Evolutionary conservation across 2,113 vertebrate genomes (phyloP).

Genomic region (Capreolus pygargus): DNA sequence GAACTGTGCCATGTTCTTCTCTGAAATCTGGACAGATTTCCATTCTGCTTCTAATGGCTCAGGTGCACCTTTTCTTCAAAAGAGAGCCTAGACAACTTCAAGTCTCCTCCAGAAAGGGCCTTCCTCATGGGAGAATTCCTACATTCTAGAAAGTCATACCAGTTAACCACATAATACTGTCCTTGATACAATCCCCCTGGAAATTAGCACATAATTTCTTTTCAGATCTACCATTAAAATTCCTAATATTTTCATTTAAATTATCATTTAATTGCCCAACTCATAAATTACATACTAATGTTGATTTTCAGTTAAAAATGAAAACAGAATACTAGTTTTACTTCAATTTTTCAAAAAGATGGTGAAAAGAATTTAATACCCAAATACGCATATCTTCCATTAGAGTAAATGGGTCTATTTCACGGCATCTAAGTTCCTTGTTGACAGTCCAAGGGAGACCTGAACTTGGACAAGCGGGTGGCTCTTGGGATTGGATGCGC

Average conservation of each 20-base stretch:
- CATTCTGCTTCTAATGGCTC: not conserved
- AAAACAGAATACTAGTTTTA: not conserved
- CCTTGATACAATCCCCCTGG: not conserved
- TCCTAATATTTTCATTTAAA: not conserved
- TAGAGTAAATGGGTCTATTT: not conserved
- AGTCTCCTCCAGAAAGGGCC: not conserved
- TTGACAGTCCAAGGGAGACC: not conserved
- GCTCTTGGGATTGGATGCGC: not conserved
- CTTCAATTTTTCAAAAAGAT: not conserved
- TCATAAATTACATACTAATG: not conserved
- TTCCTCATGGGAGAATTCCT: not conserved
- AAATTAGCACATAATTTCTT: not conserved
- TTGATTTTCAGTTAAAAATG: not conserved
- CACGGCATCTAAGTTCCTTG: not conserved
- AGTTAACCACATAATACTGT: not conserved
- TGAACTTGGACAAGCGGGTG: not conserved
- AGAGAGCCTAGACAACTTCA: not conserved
- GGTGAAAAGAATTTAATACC: not conserved
- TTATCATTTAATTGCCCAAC: not conserved
- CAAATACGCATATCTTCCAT: not conserved
- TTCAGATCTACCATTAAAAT: not conserved
- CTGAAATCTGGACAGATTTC: not conserved
- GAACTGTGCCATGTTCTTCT: not conserved
- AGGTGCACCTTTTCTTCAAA: not conserved
- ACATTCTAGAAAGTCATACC: not conserved